phyloP scores from a whole-genome alignment of 2,797 vertebrate species.

The Cuculus canorus region DNA sequence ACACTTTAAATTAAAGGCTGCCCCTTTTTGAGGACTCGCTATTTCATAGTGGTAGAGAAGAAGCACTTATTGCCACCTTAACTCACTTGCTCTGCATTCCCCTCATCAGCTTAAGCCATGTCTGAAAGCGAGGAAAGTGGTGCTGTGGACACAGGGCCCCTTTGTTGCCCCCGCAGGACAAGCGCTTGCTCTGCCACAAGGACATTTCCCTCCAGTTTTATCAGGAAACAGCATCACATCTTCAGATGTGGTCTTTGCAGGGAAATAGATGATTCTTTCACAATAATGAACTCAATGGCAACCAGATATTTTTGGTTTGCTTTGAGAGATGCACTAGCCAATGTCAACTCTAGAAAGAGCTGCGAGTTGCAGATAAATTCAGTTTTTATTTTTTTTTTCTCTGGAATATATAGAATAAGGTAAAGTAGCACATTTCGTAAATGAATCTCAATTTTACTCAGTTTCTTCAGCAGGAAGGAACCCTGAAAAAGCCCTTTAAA shows the following conservation, averaged over 20 bases:
- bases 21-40: background rate
- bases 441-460: background rate
- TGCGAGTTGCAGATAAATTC: background rate
- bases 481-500: background rate
- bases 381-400: background rate
- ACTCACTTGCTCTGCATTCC: background rate
- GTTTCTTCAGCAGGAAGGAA: background rate
- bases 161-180: background rate
- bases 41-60: background rate
- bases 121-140: background rate
- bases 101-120: background rate
- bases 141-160: background rate
- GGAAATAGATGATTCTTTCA: background rate
- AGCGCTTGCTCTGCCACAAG: background rate
- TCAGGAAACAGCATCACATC: background rate
- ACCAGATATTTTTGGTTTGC: background rate
- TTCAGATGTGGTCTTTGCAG: background rate
- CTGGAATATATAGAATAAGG: background rate
- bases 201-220: background rate
- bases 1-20: background rate
- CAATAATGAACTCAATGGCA: background rate
- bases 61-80: background rate
- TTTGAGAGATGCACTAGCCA: background rate
- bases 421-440: background rate
- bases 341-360: background rate